Evolutionary conservation across 2,888 invertebrate species (phyloP).

Genomic region (Venustoraphidia nigricollis): DNA sequence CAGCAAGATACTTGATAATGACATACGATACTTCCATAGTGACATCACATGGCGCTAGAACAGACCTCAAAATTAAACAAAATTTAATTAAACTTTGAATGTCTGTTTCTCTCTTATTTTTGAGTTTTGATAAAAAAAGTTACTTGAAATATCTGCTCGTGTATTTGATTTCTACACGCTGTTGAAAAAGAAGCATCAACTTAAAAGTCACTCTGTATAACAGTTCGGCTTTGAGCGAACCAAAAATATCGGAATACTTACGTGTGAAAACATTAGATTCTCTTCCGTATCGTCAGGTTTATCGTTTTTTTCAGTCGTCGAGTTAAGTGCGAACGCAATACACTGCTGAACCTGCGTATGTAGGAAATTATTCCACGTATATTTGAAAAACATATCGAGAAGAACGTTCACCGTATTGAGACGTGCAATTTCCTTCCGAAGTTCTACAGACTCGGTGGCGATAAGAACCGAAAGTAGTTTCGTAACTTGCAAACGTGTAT

Average conservation of each 20-base stretch:
- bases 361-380: constrained; percentile 89
- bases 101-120: too few species aligned
- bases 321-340: constrained; percentile 50
- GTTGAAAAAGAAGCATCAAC: too few species aligned
- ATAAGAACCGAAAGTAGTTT: constrained; percentile 64
- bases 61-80: too few species aligned
- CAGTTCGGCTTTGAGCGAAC: neutral
- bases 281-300: constrained; percentile 20
- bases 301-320: constrained; percentile 25
- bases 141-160: too few species aligned
- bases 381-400: constrained; percentile 78
- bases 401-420: constrained; percentile 42
- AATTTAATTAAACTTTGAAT: too few species aligned
- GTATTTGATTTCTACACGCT: too few species aligned
- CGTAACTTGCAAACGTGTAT: constrained; percentile 63
- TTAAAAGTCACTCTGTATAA: too few species aligned
- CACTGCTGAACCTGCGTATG: constrained; percentile 80
- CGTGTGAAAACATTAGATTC: constrained; percentile 37
- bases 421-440: constrained; percentile 45
- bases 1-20: too few species aligned
- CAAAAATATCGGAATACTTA: constrained; percentile 21
- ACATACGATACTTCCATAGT: too few species aligned
- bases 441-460: constrained; percentile 51
- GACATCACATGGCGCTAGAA: too few species aligned
- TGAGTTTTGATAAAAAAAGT: too few species aligned